Base-by-base conservation (phyloP, 2,113 vertebrate species). In the Fulmarus glacialis region DNA sequence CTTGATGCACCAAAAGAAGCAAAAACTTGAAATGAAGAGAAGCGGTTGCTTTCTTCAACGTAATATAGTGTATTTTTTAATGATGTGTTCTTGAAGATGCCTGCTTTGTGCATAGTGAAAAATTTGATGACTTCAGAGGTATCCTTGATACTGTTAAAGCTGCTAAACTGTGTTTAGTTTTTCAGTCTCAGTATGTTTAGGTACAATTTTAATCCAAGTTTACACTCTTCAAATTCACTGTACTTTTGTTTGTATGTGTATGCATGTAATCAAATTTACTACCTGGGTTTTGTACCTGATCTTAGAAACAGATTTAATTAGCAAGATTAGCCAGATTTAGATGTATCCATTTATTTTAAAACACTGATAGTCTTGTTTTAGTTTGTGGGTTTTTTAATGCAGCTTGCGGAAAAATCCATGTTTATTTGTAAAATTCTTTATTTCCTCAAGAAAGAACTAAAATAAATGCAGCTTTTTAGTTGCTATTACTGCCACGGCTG, bases 371-470 rank as follows among this genome's bases (percentile, higher is more conserved):
- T 67, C 29, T 58, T 13, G 7, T 9, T 47, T 59, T 62, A 56
- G 5, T 20, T 16, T 20, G 13, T 40, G 64, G 15, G 14, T 0
- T 0, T 29, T 75, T 48, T 13, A 63, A 12, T 48, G 17, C 17
- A 81, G 3, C 15, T 50, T 81, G 11, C 15, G 5, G 58, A n/a
- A 62, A 66, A 73, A 36, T 16, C 3, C 0, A 0, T 40, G 4
- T 32, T 48, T 45, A 29, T 68, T 79, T 71, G 23, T 62, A 42
- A 62, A 85, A 67, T 38, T 22, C 3, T 38, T 72, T 9, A 14
- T 15, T 91, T 87, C 8, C 7, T 87, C 26, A 50, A 52, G 38
- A 59, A 68, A 21, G 9, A 78, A 23, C 15, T n/a, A 7, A 79
- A 67, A 30, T 26, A 78, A 79, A 8, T 47, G 13, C 12, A 52